Evolutionary conservation across 2,888 invertebrate species (phyloP), one percentile per base, ranked within the genome.

Genomic region (Zaprionus lineosus): DNA sequence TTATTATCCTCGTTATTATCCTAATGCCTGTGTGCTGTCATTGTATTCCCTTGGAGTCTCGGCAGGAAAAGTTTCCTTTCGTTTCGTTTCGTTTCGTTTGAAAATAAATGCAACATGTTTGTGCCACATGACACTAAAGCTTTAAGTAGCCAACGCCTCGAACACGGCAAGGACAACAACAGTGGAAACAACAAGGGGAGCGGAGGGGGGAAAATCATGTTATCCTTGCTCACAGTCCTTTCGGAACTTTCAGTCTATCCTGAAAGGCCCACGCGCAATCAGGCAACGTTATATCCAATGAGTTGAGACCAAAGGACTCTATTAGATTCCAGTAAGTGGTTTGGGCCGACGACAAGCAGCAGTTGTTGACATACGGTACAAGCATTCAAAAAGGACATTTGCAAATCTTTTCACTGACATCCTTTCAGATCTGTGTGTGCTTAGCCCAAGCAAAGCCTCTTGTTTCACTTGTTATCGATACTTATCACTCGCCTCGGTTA

Each of bases 281-380:
- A 63, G 60, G 37, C 51, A 55, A 58, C 37, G 74, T 77, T 84
- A 59, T 51, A 65, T 74, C 74, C 81, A 84, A 78, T 78, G 74
- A 82, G 57, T 41, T 48, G 59, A 57, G 62, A 8, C 24, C 16
- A 48, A 50, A 60, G 31, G 26, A 66, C 58, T 66, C 62, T 40
- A 63, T 71, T 81, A 81, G 64, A 71, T 58, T 48, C 55, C 18
- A 41, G 34, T 34, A 61, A 50, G 52, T 63, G 61, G 53, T 57
- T 12, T 5, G 26, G 53, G 29, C 34, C 37, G 34, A 39, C 31
- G 57, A n/a, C n/a, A n/a, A n/a, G 36, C 62, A 41, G 21, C 70
- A 58, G 55, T 57, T 73, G 69, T 75, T 74, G 64, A 56, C 52
- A 56, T 52, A 39, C 28, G 47, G 28, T 43, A 50, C 26, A 26